Base-by-base conservation (phyloP, 2,113 vertebrate species). In the Percina caprodes region DNA sequence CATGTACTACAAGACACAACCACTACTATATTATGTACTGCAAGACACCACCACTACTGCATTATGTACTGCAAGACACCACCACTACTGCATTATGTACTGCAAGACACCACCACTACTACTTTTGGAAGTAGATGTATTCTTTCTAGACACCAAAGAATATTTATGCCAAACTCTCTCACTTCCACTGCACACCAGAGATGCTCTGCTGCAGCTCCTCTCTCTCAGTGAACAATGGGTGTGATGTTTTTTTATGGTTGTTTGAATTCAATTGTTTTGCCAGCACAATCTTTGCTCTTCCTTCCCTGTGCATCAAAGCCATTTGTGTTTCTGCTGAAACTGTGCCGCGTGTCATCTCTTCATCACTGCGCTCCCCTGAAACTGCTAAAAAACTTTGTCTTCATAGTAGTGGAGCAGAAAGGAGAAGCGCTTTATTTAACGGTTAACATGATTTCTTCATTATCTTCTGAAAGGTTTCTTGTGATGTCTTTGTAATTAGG, bases 171-270 rank as follows among this genome's bases (percentile, higher is more conserved):
- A 65, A 15, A 67, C n/a, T 51, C 63, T 16, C 19, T 8, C n/a
- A 60, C 65, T 4, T 24, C 16, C 68, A 23, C 9, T 12, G 21
- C 10, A 15, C 24, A 62, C 10, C 58, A 55, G 61, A 78, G 68
- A 69, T 1, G 19, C 35, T 77, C 67, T 58, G 51, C 51, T 24
- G 49, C 10, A 45, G 61, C 68, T 54, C 45, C 1, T 73, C 62
- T 58, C 52, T 67, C 62, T 71, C 45, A 69, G 9, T 45, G n/a
- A 83, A 58, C 79, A 58, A 33, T 14, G 18, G 35, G 39, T 65
- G n/a, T 15, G 23, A 35, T 33, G 39, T 12, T 30, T 66, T 23
- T 62, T 46, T 51, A 63, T 23, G 59, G 23, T 60, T 52, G 55
- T 26, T 48, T 80, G 66, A 68, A 51, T 69, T 6, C 16, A 39